Evolutionary conservation across 2,797 vertebrate species (phyloP), one percentile per base, ranked within the genome.

Genomic region (Syngnathus rostellatus): DNA sequence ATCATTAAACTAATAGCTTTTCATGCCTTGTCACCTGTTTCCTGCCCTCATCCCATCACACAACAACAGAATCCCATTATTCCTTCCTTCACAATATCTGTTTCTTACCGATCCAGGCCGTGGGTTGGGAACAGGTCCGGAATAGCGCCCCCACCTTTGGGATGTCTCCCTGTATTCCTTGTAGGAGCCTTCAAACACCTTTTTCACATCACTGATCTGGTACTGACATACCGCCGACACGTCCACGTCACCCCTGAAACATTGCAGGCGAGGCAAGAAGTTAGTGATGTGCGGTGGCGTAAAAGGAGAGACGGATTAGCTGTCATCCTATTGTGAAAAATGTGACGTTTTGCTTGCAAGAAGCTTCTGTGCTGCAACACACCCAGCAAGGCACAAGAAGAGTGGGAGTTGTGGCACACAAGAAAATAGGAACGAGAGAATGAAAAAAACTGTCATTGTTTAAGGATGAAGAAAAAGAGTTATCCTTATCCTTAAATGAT

Each of bases 141-240:
- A 93, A 74, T 93, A 98, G 8, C 91, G 91, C 0, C 90, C 91
- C 97, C 96, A 98, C 69, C 90, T 92, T 88, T 98, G 94, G 0
- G 94, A 93, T 1, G 92, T 82, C 77, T 97, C 94, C 0, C 89
- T 87, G 82, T 94, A 95, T 61, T 98, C 95, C 78, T 97, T 98
- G 87, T 94, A 99, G 62, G 92, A 91, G 0, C 97, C 95, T 48
- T 96, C 92, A 0, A 99, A 98, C 5, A 93, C 95, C 45, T 87
- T 90, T 76, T 92, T 95, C 83, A 99, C 93, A 16, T 95, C 93
- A 31, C 80, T 73, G 62, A 99, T 86, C 83, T 91, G 91, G 83
- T 97, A 99, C 70, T 93, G 93, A 71, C 97, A 98, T 63, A 99
- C 85, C 0, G 94, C 96, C 0, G 97, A 98, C 59, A 99, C 92